These are phyloP conservation scores for Sciurus carolinensis DNA, from an alignment of 2,797 vertebrate species.

Conservation along the genomic window DNA sequence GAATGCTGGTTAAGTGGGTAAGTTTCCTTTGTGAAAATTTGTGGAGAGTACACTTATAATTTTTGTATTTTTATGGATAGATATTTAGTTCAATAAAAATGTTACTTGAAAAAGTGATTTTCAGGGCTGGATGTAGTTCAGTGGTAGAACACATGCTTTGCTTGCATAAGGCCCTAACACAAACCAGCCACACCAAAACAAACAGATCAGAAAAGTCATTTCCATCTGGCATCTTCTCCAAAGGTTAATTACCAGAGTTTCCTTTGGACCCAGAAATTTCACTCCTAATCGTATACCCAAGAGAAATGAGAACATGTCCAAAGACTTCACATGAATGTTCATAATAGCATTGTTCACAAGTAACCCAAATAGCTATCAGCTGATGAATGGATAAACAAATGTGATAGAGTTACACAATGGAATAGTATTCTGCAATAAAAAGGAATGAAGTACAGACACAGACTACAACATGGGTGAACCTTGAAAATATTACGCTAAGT, in stretches of 20 bases:
- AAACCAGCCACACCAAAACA: background rate
- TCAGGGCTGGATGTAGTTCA: background rate
- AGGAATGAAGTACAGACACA: background rate
- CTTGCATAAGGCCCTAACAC: background rate
- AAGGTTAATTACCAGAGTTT: background rate
- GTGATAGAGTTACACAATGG: background rate
- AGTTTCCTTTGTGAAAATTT: background rate
- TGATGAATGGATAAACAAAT: background rate
- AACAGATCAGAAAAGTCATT: background rate
- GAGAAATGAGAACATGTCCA: too few relatives aligned
- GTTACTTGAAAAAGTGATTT: background rate
- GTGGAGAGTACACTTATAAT: background rate
- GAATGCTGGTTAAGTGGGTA: background rate
- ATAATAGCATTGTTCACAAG: background rate
- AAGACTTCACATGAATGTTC: background rate
- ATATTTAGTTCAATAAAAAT: constrained; percentile 19
- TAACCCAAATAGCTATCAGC: background rate
- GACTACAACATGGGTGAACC: background rate
- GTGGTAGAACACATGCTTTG: background rate
- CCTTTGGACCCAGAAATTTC: background rate
- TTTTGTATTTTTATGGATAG: constrained; percentile 16
- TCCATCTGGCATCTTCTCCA: background rate
- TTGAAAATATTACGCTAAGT: background rate
- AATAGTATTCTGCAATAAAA: background rate
- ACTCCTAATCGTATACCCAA: too few relatives aligned